These are phyloP conservation scores for Sphenopsis melanotis DNA, from an alignment of 2,797 vertebrate species.

Conservation along the genomic window DNA sequence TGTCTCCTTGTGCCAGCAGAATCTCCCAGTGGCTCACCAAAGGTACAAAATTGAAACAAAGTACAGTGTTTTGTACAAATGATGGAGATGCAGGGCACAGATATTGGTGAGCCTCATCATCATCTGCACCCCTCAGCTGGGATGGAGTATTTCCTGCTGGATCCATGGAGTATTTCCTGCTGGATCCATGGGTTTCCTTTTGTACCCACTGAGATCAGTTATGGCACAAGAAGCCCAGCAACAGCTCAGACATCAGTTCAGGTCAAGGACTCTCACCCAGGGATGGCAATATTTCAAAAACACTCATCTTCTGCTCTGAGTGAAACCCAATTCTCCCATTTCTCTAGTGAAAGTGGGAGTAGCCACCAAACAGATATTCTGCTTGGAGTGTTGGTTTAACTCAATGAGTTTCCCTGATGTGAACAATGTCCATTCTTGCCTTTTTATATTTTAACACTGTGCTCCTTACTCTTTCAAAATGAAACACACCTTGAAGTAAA, in stretches of 20 bases:
- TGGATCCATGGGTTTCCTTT: neutral
- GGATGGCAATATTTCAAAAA: neutral
- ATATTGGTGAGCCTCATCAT: neutral
- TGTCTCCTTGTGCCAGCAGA: neutral
- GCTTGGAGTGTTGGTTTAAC: neutral
- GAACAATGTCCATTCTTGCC: neutral
- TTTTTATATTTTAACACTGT: neutral
- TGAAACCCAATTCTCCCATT: neutral
- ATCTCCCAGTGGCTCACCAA: neutral
- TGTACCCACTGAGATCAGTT: neutral
- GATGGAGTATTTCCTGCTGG: neutral
- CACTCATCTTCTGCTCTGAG: neutral
- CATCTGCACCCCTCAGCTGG: accelerated
- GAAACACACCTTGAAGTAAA: neutral
- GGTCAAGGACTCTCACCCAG: neutral
- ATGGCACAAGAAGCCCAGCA: neutral
- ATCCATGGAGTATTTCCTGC: neutral
- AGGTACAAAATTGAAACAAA: neutral
- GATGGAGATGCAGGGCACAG: neutral
- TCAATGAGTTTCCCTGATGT: neutral
- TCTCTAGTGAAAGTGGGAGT: neutral
- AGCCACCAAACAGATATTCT: neutral
- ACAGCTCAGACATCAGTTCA: neutral
- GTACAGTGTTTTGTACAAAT: neutral
- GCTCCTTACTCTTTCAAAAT: neutral